These are phyloP conservation scores for Esox niger DNA, from an alignment of 2,113 vertebrate species.

Conservation along the genomic window DNA sequence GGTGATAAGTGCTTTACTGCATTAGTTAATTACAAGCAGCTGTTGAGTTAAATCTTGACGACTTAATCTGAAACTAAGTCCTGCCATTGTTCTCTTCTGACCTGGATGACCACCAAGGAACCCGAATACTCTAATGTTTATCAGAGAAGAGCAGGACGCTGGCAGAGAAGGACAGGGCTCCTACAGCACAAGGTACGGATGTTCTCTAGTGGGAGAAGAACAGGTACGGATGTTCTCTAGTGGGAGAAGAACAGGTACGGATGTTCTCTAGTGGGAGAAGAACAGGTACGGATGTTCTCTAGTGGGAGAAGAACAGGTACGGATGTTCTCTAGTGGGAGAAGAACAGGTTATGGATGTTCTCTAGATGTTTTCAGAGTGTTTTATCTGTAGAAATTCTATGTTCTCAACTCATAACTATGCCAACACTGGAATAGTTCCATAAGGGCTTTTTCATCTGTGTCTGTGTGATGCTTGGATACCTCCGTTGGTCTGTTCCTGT, in stretches of 20 bases:
- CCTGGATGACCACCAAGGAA: constrained; percentile 72
- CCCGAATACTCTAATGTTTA: constrained; percentile 83
- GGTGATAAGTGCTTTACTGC: neutral
- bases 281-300: constrained; percentile 49
- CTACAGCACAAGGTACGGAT: constrained; percentile 77
- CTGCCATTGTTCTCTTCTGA: constrained; percentile 73
- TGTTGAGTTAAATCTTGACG: neutral
- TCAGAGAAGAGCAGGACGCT: constrained; percentile 77
- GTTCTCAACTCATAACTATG: constrained; percentile 25
- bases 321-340: constrained; percentile 45
- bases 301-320: no score
- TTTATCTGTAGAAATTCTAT: constrained; percentile 48
- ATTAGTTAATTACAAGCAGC: no score
- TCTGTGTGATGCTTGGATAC: constrained; percentile 35
- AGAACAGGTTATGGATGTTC: constrained; percentile 9
- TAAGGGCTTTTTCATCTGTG: constrained; percentile 60
- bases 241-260: no score
- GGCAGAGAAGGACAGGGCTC: constrained; percentile 82
- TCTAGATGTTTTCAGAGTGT: neutral
- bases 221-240: constrained; percentile 10
- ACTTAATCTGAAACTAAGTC: constrained; percentile 51
- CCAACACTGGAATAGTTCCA: constrained; percentile 66
- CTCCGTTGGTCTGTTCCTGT: constrained; percentile 52
- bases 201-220: constrained; percentile 39
- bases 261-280: neutral